Conservation (phyloP, 2,888 invertebrate genomes). For the Eulithis prunata region DNA sequence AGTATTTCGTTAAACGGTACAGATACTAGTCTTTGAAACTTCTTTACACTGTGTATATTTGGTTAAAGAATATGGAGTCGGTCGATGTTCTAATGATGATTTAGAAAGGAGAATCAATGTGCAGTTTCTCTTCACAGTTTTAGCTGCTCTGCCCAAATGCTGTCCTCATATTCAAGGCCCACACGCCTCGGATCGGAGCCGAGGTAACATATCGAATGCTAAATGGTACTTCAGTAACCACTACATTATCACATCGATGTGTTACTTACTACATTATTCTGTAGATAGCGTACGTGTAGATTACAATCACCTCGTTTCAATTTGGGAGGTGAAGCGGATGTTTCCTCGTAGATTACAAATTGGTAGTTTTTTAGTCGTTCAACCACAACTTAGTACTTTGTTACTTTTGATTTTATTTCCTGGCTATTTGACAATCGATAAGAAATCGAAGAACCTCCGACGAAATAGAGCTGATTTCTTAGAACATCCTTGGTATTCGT, state of each 20-base stretch:
- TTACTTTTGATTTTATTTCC: not conserved
- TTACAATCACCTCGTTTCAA: conserved; percentile 26
- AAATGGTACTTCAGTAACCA: conserved; percentile 6
- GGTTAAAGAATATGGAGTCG: too few relatives aligned
- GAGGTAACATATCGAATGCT: conserved; percentile 28
- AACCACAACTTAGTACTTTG: not conserved
- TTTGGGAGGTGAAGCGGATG: conserved; percentile 23
- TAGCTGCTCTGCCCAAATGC: conserved; percentile 19
- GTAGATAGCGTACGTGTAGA: conserved; percentile 1
- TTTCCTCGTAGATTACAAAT: conserved; percentile 15
- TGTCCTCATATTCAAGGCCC: conserved; percentile 24
- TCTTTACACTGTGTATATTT: too few relatives aligned
- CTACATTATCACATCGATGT: conserved; percentile 5
- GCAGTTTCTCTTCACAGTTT: conserved; percentile 27
- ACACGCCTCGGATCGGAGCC: not conserved
- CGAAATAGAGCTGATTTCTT: not conserved
- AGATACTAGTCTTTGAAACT: too few relatives aligned
- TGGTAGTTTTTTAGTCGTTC: conserved; percentile 1
- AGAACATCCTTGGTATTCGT: not conserved
- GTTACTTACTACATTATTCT: conserved; percentile 7
- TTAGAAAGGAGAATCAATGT: not conserved
- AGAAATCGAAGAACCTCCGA: not conserved
- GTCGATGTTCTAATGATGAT: not conserved
- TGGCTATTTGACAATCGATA: not conserved
- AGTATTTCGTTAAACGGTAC: too few relatives aligned